Evolutionary conservation across 1,140 invertebrate species (phyloP), one percentile per base, ranked within the genome.

Genomic region (Zaprionus inermis): DNA sequence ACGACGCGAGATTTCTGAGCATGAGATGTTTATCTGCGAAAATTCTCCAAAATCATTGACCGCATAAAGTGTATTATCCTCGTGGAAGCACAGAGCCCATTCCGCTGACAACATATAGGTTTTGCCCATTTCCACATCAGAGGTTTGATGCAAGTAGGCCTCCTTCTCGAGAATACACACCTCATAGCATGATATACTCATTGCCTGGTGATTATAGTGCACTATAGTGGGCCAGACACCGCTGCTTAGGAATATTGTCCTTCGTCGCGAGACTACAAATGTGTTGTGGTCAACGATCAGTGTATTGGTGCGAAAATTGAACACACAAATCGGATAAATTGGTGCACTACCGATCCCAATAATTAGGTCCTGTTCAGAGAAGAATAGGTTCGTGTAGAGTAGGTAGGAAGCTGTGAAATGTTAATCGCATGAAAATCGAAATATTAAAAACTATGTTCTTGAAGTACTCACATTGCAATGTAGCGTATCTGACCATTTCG

Each of bases 31-130:
- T 14, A 89, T 38, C 16, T 66, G 32, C 0, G 55, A 60, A 36
- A 89, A 58, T 11, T 72, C 36, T 0, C 90, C 90, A 24, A 46
- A 91, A 46, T 91, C 90, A 32, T 89, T 81, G 9, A 84, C 74
- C 38, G 76, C 68, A 61, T 82, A 91, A 11, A 90, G 61, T 0
- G 14, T 16, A 12, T 64, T 61, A n/a, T 91, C 90, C 0, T 90
- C 85, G 41, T 52, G 41, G 12, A 76, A 91, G 54, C 69, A 60
- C 12, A 80, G 46, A 6, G 65, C 75, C 9, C 68, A 41, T 0
- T 55, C 20, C 0, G 14, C 46, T 0, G 90, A 86, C 16, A 76
- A 70, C 0, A 61, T 2, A n/a, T 61, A 90, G 6, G 65, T 51
- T 0, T 72, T 84, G 11, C 54, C 59, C 44, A 90, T 44, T 2